phyloP scores from a whole-genome alignment of 2,888 invertebrate genomes.

The Taenaris catops region DNA sequence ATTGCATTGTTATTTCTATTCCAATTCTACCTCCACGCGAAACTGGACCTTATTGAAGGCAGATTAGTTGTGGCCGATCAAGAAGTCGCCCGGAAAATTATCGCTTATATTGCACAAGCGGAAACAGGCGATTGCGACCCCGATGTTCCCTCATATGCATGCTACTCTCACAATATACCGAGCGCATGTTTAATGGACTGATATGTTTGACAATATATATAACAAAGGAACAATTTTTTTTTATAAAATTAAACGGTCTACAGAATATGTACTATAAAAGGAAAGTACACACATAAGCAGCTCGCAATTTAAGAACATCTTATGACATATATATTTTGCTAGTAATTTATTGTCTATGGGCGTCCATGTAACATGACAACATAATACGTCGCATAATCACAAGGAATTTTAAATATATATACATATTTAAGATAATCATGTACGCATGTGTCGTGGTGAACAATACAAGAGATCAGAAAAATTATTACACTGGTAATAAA shows the following conservation, averaged over 20 bases:
- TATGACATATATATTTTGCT: no score
- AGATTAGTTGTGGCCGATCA: slow-evolving; percentile 85
- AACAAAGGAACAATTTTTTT: slow-evolving; percentile 36
- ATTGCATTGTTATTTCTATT: no score
- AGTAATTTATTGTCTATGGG: no score
- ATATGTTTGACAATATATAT: slow-evolving; percentile 42
- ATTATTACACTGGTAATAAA: no score
- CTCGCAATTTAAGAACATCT: no score
- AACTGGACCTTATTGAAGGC: slow-evolving; percentile 86
- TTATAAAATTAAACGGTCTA: slow-evolving; percentile 26
- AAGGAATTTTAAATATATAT: no score
- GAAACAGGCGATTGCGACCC: slow-evolving; percentile 86
- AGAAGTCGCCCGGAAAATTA: slow-evolving; percentile 84
- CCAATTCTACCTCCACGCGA: slow-evolving; percentile 92
- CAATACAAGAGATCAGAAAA: no score
- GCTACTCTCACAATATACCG: no score
- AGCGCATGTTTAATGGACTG: slow-evolving; percentile 22
- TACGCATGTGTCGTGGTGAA: no score
- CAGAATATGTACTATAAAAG: slow-evolving; percentile 24
- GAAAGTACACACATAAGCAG: slow-evolving; percentile 11
- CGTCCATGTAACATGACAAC: no score
- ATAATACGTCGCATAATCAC: no score
- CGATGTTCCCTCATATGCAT: slow-evolving; percentile 78
- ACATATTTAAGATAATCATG: no score
- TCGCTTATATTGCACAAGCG: slow-evolving; percentile 88